A percentile compares a stretch with the other conserved stretches of the same genome.
These are phyloP conservation scores for Colossoma macropomum DNA, from an alignment of 2,113 vertebrate species.

Conservation along the genomic window DNA sequence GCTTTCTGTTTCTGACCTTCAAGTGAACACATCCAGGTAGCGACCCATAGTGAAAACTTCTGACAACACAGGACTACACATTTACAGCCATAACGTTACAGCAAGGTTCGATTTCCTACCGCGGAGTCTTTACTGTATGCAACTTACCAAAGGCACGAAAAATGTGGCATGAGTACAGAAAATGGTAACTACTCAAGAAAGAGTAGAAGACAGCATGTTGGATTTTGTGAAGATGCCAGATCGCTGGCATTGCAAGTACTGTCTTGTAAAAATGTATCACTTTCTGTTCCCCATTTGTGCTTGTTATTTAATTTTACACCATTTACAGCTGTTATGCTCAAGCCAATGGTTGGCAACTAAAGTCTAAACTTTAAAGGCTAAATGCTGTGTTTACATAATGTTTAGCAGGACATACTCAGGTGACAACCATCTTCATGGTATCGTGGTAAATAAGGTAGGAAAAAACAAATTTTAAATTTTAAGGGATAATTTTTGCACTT, in stretches of 20 bases:
- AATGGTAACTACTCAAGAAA: no score
- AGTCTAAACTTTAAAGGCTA: neutral
- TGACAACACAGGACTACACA: neutral
- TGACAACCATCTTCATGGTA: no score
- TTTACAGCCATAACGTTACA: conserved; percentile 6
- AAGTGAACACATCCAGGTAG: conserved; percentile 47
- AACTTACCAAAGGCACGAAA: neutral
- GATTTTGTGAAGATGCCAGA: neutral
- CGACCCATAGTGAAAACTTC: conserved; percentile 45
- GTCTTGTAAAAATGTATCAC: no score
- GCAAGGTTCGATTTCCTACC: neutral
- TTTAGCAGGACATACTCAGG: neutral
- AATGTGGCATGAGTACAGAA: neutral
- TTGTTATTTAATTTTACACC: neutral
- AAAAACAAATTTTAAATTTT: no score
- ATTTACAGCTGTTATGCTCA: neutral
- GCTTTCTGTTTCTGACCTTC: conserved; percentile 23
- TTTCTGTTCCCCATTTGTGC: neutral
- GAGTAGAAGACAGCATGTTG: no score
- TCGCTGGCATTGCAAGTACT: no score
- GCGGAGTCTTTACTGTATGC: neutral
- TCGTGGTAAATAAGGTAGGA: no score
- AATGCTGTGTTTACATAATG: neutral
- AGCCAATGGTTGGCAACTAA: neutral
- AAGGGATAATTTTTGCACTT: no score